Base-by-base conservation (phyloP, 2,113 vertebrate genomes). In the Otolemur garnettii region DNA sequence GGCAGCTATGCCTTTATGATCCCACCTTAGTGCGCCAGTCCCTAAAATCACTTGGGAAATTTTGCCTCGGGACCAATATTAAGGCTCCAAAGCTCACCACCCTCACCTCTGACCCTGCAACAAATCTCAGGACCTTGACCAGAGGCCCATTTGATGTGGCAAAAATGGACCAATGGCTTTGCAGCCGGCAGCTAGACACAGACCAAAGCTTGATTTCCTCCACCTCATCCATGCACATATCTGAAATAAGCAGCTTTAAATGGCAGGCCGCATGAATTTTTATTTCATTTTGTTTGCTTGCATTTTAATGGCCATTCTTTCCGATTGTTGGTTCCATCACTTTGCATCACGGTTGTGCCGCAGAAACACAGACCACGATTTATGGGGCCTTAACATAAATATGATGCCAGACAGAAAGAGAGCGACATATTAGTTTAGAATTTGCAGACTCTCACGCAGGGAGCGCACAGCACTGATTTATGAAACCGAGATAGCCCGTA, bases 331-430 rank as follows among this genome's bases (percentile, higher is more conserved):
- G 2, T 82, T 94, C 87, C 68, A 91, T 93, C 96, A 92, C 91
- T 97, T 94, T 85, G 87, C 91, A 92, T 79, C 86, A 38, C 14
- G 14, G 68, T 60, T 10, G 30, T 84, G 94, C 90, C 57, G 87
- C 88, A 50, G 83, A 78, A 94, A 81, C 1, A 11, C 50, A 57
- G 82, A 85, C 42, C 15, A 80, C 84, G 60, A 96, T 97, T 97
- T 98, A 88, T 93, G 95, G 92, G 53, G 92, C 83, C 90, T 90
- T 97, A 92, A 96, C 95, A 96, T 97, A 96, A 90, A 91, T 84
- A 91, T 22, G 94, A 92, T 82, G 95, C 96, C 68, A 93, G 96
- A 96, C 96, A 96, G 95, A 97, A 97, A 97, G 80, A 95, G 94
- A 98, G 93, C 91, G 59, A 96, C 95, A 10, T 24, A 93, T 95